phyloP scores from a whole-genome alignment of 2,888 invertebrate species.

The Mycogona germanica region DNA sequence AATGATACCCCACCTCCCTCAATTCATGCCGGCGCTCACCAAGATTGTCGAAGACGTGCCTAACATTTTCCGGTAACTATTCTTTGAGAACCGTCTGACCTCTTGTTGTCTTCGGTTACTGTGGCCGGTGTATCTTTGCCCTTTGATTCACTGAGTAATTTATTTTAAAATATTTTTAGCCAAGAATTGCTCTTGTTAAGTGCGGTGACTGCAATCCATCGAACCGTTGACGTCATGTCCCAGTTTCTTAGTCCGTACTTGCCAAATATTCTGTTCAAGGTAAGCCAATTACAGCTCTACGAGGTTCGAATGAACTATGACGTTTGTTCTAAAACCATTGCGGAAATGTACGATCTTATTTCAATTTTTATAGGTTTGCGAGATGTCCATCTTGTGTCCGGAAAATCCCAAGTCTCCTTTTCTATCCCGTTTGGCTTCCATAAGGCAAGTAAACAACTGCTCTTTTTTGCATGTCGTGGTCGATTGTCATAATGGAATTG shows the following conservation, averaged over 20 bases:
- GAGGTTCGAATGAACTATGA: too few relatives aligned
- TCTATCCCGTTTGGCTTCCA: slow-evolving; percentile 44
- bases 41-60: slow-evolving; percentile 15
- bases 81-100: slow-evolving; percentile 13
- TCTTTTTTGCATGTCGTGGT: not conserved
- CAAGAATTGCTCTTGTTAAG: slow-evolving; percentile 45
- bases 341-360: too few relatives aligned
- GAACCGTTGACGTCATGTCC: slow-evolving; percentile 66
- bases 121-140: not conserved
- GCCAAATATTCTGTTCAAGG: slow-evolving; percentile 20
- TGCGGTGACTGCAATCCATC: slow-evolving; percentile 62
- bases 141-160: slow-evolving; percentile 1
- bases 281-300: too few relatives aligned
- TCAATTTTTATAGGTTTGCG: not conserved
- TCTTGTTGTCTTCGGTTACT: not conserved
- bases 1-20: slow-evolving; percentile 57
- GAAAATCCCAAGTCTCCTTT: slow-evolving; percentile 6
- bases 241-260: slow-evolving; percentile 77
- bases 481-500: not conserved
- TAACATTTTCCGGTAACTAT: not conserved
- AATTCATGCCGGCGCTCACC: slow-evolving; percentile 53
- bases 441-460: slow-evolving; percentile 15
- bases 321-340: too few relatives aligned
- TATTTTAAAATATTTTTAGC: slow-evolving; percentile 24
- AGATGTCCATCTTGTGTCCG: not conserved